Base-by-base conservation (phyloP, 2,888 invertebrate genomes). In the Exephanes ischioxanthus region DNA sequence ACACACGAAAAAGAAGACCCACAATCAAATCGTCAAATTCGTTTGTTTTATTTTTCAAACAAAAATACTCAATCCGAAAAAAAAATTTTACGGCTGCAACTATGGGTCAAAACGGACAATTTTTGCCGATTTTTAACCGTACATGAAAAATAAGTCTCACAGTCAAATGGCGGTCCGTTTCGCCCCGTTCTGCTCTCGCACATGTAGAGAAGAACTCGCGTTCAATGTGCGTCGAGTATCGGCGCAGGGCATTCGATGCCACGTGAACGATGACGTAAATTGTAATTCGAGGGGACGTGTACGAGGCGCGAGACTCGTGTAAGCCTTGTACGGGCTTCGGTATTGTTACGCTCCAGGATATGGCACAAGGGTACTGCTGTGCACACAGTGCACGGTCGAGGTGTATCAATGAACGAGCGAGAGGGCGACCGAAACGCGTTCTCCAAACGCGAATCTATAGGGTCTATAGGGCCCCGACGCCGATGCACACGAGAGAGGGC, bases 311-410 rank as follows among this genome's bases (percentile, higher is more conserved):
- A 67, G 72, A 71, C 80, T 86, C 86, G 78, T 75, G 86, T 89
- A 88, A 88, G 86, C 87, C 87, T 86, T 84, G 86, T 88, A 88
- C 86, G 87, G 88, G 86, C 88, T 87, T 84, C 87, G 88, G 86
- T 55, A 76, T 77, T 58, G 58, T 41, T 61, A 55, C 53, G 55
- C 14, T 33, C 58, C 45, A 48, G 58, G 58, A 63, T 33, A 14
- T 63, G 5, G 61, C 30, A 82, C 75, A 76, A 80, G 79, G 79
- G 71, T 76, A 79, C 71, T 55, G 45, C 77, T 73, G 45, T 68
- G 72, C 70, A 77, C 37, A 73, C 68, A 26, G 26, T 26, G 26
- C 26, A 84, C 63, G 30, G 48, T 45, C 26, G 72, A 51, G 68
- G 51, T 78, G 78, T 85, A 85, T 78, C 84, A 81, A 81, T 78